Evolutionary conservation across 1,140 invertebrate genomes (phyloP).

Genomic region (Cotesia typhae): DNA sequence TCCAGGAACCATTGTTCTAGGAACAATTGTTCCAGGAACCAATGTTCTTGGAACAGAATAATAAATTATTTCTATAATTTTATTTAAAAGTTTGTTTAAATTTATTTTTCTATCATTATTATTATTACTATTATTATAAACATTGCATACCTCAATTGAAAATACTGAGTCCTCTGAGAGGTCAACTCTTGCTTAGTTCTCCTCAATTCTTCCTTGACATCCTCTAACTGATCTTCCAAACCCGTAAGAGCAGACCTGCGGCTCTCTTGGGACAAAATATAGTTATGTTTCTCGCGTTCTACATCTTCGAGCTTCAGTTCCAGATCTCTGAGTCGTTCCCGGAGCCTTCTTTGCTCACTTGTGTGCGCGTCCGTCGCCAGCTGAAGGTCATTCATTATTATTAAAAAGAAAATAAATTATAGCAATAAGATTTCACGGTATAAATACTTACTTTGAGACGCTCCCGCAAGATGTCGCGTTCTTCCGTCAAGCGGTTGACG

Average conservation of each 20-base stretch:
- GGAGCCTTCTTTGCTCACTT: conserved; percentile 59
- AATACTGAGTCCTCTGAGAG: conserved; percentile 59
- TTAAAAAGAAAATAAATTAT: background rate
- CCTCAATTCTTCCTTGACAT: conserved; percentile 53
- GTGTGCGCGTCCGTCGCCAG: conserved; percentile 67
- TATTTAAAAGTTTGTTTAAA: too few species aligned
- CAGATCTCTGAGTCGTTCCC: conserved; percentile 51
- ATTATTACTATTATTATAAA: too few species aligned
- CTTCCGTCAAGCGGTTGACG: conserved; percentile 66
- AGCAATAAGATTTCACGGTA: conserved; percentile 22
- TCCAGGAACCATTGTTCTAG: too few species aligned
- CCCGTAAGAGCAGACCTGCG: conserved; percentile 53
- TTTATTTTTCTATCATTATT: too few species aligned
- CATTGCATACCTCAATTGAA: conserved; percentile 52
- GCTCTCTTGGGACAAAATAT: conserved; percentile 57
- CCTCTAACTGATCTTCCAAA: conserved; percentile 57
- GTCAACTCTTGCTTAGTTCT: conserved; percentile 57
- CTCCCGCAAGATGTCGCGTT: conserved; percentile 66
- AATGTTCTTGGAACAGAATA: too few species aligned
- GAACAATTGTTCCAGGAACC: too few species aligned
- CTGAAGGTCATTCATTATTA: conserved; percentile 46
- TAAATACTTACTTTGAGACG: conserved; percentile 63
- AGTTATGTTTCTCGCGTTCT: conserved; percentile 60
- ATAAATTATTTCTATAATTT: too few species aligned
- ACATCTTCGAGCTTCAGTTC: conserved; percentile 55